Conservation (phyloP, 2,888 invertebrate genomes). For the Nasonovia ribisnigri region DNA sequence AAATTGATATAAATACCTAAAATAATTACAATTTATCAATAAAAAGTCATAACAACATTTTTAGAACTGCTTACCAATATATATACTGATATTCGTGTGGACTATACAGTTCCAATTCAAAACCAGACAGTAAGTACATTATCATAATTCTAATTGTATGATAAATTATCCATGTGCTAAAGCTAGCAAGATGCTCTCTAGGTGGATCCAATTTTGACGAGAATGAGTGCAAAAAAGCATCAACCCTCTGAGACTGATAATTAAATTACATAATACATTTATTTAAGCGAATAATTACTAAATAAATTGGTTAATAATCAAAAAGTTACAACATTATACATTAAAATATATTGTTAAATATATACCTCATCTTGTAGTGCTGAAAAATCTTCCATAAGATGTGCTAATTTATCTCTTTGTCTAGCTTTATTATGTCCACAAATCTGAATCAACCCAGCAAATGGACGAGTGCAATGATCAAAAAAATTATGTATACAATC, state of each 20-base stretch:
- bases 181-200: slow-evolving; percentile 84
- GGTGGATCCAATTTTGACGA: slow-evolving; percentile 78
- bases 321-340: not conserved
- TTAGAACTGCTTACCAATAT: slow-evolving; percentile 78
- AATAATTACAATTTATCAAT: slow-evolving; percentile 65
- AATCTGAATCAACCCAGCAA: slow-evolving; percentile 86
- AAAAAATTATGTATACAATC: slow-evolving; percentile 92
- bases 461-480: slow-evolving; percentile 86
- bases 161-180: slow-evolving; percentile 95
- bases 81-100: slow-evolving; percentile 97
- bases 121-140: slow-evolving; percentile 91
- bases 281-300: not conserved
- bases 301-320: not conserved
- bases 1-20: slow-evolving; percentile 92
- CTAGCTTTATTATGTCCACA: slow-evolving; percentile 96
- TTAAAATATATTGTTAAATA: not conserved
- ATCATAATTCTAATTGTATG: slow-evolving; percentile 94
- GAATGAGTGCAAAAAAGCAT: slow-evolving; percentile 82
- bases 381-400: slow-evolving; percentile 91
- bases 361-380: slow-evolving; percentile 90
- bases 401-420: slow-evolving; percentile 92
- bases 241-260: slow-evolving; percentile 87
- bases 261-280: slow-evolving; percentile 33
- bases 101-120: slow-evolving; percentile 95
- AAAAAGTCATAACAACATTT: slow-evolving; percentile 44